Base-by-base conservation (phyloP, 2,797 vertebrate genomes). In the Takifugu rubripes region DNA sequence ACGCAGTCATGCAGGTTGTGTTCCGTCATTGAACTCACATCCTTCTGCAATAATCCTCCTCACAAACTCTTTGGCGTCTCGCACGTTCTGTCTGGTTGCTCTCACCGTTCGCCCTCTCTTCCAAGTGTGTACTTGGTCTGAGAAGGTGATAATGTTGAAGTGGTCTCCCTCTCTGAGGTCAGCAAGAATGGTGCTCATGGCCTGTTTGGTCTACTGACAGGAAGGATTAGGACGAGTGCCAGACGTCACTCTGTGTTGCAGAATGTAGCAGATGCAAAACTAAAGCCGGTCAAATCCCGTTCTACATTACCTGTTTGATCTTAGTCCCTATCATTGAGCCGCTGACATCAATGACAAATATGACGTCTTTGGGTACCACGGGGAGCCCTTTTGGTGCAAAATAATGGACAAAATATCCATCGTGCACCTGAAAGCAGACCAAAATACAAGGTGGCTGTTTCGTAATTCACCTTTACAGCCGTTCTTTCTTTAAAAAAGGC, bases 111-210 rank as follows among this genome's bases (percentile, higher is more conserved):
- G 71, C 3, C 84, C 90, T 64, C 82, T 87, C 84, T 74, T 93
- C 94, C 93, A 96, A 3, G 88, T 87, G 49, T 89, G 87, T 48
- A 94, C 89, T 3, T 79, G 86, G 51, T 95, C 92, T 5, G 94
- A 94, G 88, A 96, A 96, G 52, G 92, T 93, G 68, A 94, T 90
- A 68, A 96, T 92, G 70, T 95, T 95, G 82, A 96, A 95, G 82
- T 90, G 85, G 83, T 95, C 92, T 0, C 89, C 91, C 54, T 92
- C 87, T 50, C 82, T 85, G 1, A 94, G 90, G 61, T 94, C 94
- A n/a, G 81, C 81, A 3, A 96, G 88, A 59, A 94, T 95, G 40
- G 91, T 92, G 49, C 69, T 74, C 92, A 94, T 94, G 17, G 93
- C 92, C 65, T 92, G 92, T 71, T 94, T 93, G 44, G 92, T 95